Evolutionary conservation across 2,797 vertebrate genomes (phyloP), one percentile per base, ranked within the genome.

Genomic region (Paramormyrops hopkinsi): DNA sequence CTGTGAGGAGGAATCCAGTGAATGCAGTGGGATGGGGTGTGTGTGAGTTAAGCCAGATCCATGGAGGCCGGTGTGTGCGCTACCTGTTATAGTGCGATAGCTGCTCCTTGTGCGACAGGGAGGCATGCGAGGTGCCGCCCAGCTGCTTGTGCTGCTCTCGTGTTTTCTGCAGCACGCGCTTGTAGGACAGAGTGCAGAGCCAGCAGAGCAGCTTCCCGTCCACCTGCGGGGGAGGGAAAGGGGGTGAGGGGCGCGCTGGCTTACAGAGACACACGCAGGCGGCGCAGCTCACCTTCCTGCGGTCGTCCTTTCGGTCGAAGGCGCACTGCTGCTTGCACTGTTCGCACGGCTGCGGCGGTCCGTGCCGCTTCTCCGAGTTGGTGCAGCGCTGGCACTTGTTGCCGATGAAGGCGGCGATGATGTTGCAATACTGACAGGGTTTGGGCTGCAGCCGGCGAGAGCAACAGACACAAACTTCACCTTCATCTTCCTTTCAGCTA

Each of bases 381-480:
- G 98, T 99, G 92, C 98, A 99, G 90, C 98, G 98, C 92, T 99
- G 98, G 93, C 98, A 99, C 94, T 99, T 99, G 62, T 98, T 99
- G 91, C 98, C 98, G 62, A 99, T 99, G 92, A 99, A 99, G 0
- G 98, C 98, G 79, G 98, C 98, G 90, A 99, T 99, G 91, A 99
- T 99, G 95, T 99, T 99, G 97, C 98, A 99, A 95, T 99, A 99
- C 94, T 99, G 98, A 94, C 98, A 99, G 89, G 98, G 98, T 93
- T 99, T 99, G 90, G 98, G 98, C 98, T 99, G 93, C 3, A 94
- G 92, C 93, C 91, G 46, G 41, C 25, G 88, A 65, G 88, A 83
- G 76, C 37, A 25, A 51, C 41, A 17, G 84, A 54, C 50, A 86
- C 33, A 76, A 3, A 79, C 14, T 1, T 41, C 33, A 9, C 37